Percentiles rank a stretch among this genome's conserved stretches.
phyloP scores from a whole-genome alignment of 1,140 invertebrate genomes.

The Formica selysi region DNA sequence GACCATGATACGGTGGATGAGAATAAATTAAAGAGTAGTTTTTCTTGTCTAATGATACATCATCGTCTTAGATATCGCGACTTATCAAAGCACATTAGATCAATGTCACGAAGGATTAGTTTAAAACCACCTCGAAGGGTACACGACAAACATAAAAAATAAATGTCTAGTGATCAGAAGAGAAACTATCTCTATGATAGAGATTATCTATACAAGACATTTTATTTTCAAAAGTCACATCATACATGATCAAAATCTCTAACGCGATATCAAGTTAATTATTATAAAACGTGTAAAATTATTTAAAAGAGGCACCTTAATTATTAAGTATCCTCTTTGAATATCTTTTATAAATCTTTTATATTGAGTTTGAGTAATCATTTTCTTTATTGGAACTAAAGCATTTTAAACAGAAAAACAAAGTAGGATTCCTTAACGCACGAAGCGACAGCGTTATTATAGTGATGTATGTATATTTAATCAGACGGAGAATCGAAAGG shows the following conservation, averaged over 20 bases:
- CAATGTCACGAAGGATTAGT: slow-evolving; percentile 40
- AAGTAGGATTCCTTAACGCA: not conserved
- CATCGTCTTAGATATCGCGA: slow-evolving; percentile 37
- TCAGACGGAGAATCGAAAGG: not conserved
- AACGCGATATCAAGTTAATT: not conserved
- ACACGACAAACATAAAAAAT: slow-evolving; percentile 5
- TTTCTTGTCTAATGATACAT: slow-evolving; percentile 15
- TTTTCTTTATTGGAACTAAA: not conserved
- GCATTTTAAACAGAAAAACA: not conserved
- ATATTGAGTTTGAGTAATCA: not conserved
- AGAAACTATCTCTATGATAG: not conserved
- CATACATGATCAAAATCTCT: not conserved
- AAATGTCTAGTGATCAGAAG: not conserved
- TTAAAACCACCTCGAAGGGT: not conserved
- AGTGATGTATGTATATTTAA: not conserved
- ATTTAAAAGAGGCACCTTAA: not conserved
- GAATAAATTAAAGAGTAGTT: not conserved
- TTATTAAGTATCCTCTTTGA: not conserved
- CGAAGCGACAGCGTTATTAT: not conserved
- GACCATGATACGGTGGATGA: not conserved
- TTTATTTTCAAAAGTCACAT: not conserved
- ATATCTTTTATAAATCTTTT: not conserved
- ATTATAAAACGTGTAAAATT: not conserved
- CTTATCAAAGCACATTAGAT: slow-evolving; percentile 47
- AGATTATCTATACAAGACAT: not conserved